Conservation (phyloP, 2,888 invertebrate species). For the Vandiemenella viatica region DNA sequence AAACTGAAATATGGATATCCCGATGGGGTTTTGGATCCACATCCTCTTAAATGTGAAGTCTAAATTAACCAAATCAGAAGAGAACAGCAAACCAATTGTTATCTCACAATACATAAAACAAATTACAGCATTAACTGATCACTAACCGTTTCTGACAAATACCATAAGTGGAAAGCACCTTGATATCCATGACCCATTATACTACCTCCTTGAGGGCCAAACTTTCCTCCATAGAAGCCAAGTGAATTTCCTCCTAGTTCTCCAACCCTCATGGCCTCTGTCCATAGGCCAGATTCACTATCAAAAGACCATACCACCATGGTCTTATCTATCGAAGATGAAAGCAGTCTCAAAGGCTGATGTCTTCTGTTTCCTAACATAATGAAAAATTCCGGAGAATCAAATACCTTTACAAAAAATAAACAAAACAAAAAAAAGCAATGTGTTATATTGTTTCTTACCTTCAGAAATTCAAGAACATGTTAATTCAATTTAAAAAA, state of each 20-base stretch:
- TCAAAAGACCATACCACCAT: constrained; percentile 77
- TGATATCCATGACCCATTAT: constrained; percentile 82
- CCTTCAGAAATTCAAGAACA: no score
- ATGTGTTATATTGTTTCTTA: background rate
- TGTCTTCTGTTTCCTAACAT: constrained; percentile 14
- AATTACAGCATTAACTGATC: background rate
- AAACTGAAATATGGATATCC: no score
- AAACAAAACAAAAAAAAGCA: no score
- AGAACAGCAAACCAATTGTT: no score
- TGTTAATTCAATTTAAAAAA: no score
- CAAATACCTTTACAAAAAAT: background rate
- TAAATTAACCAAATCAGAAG: no score
- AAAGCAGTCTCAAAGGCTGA: constrained; percentile 52
- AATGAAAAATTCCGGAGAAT: background rate
- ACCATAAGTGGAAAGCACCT: constrained; percentile 85
- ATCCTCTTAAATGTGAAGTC: no score
- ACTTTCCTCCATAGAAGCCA: constrained; percentile 84
- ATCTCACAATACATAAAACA: background rate
- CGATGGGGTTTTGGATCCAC: no score
- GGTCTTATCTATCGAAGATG: constrained; percentile 84
- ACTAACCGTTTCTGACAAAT: constrained; percentile 27
- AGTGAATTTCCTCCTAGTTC: constrained; percentile 85
- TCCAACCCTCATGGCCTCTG: constrained; percentile 69
- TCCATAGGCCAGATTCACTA: constrained; percentile 54
- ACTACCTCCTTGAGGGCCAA: constrained; percentile 48